phyloP scores from a whole-genome alignment of 2,888 invertebrate species.

The Lucinisca nassula region DNA sequence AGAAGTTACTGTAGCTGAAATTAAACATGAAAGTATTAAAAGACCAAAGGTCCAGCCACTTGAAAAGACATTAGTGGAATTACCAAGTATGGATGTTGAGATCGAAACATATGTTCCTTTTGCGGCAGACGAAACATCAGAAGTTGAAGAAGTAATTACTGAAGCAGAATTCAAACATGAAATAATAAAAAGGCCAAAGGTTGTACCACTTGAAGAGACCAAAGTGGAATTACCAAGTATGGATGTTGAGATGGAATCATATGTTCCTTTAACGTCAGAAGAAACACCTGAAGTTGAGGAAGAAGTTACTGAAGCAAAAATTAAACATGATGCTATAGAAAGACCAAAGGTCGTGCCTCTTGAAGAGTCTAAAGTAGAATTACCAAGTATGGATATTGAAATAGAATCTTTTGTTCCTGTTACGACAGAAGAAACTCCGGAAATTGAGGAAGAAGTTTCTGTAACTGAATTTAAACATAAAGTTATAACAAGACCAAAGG shows the following conservation, averaged over 20 bases:
- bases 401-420: conserved; percentile 14
- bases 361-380: conserved; percentile 59
- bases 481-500: conserved; percentile 73
- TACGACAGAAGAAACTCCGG: background rate
- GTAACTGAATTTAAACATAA: conserved; percentile 47
- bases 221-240: conserved; percentile 22
- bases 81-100: background rate
- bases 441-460: background rate
- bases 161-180: conserved; percentile 69
- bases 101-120: background rate
- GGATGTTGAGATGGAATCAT: background rate
- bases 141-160: conserved; percentile 42
- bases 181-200: conserved; percentile 73
- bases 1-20: conserved; percentile 18
- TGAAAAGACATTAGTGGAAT: background rate
- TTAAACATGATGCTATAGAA: conserved; percentile 69
- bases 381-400: conserved; percentile 37
- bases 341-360: conserved; percentile 73
- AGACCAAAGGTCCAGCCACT: background rate
- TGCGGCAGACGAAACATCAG: conserved; percentile 12
- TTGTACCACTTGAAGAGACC: conserved; percentile 64
- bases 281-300: conserved; percentile 24
- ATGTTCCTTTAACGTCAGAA: background rate
- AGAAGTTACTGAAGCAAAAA: conserved; percentile 55
- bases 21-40: background rate